Base-by-base conservation (phyloP, 2,888 invertebrate species). In the Petrolisthes cinctipes region DNA sequence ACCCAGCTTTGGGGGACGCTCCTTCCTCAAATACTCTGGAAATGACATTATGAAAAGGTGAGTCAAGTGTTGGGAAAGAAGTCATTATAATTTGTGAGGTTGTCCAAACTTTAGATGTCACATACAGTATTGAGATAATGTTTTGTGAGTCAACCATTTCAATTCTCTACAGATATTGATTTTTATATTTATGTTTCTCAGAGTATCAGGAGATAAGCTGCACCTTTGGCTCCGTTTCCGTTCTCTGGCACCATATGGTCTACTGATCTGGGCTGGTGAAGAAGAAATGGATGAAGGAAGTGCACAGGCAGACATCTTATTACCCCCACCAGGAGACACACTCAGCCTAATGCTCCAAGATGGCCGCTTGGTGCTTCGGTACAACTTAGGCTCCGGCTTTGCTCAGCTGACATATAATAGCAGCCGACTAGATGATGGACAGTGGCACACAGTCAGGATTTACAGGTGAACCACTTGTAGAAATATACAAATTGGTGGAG, bases 221-320 rank as follows among this genome's bases (percentile, higher is more conserved):
- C 97, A 97, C 93, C 95, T 98, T 92, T 97, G 97, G 94, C 95
- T 98, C 93, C 94, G 97, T 91, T 96, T 98, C 93, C 95, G 96
- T 91, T 95, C 96, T 83, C 94, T 94, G 91, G 94, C 95, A 3
- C 93, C 94, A 54, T 94, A 95, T 92, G 98, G 97, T 0, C 94
- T 98, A 90, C 94, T 98, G 75, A 94, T 98, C 90, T 98, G 97
- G 97, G 96, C 96, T 91, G 97, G 97, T 5, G 89, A 89, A 23
- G 89, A 89, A 20, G 73, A 76, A 0, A 84, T 76, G 5, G 82
- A 83, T 0, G 86, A 82, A 4, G 82, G 23, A 51, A 83, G 80
- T 23, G 90, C 83, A 7, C 82, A 94, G 96, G 82, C 94, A 94
- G 91, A 93, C 94, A 71, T 94, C 90, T 71, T 86, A 14, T 78